Evolutionary conservation across 2,888 invertebrate species (phyloP).

Genomic region (Cephus pygmeus): DNA sequence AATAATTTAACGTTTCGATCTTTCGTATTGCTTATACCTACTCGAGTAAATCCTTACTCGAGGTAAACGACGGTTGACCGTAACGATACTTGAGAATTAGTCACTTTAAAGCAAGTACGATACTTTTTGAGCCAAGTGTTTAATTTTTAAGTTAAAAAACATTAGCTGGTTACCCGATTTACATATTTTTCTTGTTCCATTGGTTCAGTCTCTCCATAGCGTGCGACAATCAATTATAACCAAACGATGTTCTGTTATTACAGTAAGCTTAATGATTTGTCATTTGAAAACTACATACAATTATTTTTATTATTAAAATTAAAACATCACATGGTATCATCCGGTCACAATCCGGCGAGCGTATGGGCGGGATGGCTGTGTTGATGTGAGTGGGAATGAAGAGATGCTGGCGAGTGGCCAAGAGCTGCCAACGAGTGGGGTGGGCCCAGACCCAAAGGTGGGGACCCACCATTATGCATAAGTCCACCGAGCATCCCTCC

Average conservation of each 20-base stretch:
- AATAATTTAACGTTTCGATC: too few species aligned
- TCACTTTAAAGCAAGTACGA: background rate
- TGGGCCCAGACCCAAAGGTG: conserved; percentile 32
- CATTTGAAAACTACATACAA: background rate
- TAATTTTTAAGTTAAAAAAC: background rate
- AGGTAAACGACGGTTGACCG: background rate
- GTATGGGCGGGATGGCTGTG: conserved; percentile 44
- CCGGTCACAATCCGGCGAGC: conserved; percentile 51
- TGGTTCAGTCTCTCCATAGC: background rate
- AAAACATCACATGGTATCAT: conserved; percentile 17
- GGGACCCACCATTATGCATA: conserved; percentile 43
- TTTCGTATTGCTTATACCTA: too few species aligned
- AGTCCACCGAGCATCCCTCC: conserved; percentile 50
- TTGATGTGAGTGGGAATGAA: conserved; percentile 42
- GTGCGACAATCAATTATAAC: background rate
- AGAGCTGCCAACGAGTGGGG: conserved; percentile 37
- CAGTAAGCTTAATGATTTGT: background rate
- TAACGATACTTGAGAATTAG: background rate
- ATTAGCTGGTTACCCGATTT: background rate
- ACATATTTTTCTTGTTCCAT: background rate
- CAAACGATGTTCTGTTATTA: background rate
- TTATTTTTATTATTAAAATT: background rate
- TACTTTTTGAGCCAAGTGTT: background rate
- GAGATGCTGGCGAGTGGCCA: conserved; percentile 35
- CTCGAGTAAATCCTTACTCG: too few species aligned